phyloP scores from a whole-genome alignment of 1,140 invertebrate genomes.

The Rhizoglyphus robini region DNA sequence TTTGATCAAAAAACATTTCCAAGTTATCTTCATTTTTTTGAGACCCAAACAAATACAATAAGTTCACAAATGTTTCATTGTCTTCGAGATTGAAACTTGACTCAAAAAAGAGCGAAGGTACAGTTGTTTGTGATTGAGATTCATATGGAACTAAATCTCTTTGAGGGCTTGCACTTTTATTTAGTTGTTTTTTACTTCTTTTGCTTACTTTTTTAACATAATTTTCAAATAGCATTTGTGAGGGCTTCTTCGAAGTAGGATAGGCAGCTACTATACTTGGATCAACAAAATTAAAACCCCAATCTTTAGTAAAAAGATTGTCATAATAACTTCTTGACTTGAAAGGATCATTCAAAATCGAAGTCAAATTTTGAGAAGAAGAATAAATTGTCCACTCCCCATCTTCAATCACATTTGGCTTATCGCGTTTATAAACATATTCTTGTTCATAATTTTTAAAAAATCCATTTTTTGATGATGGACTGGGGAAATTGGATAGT shows the following conservation, averaged over 20 bases:
- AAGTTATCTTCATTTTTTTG: slow-evolving; percentile 24
- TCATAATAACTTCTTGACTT: slow-evolving; percentile 46
- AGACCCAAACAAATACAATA: neutral
- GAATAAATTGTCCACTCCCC: slow-evolving; percentile 40
- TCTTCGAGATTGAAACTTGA: neutral
- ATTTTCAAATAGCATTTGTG: slow-evolving; percentile 63
- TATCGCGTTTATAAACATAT: neutral
- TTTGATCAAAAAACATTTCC: slow-evolving; percentile 20
- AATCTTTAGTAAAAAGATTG: slow-evolving; percentile 92
- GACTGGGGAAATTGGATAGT: neutral
- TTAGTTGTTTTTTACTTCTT: slow-evolving; percentile 16
- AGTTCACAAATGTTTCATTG: slow-evolving; percentile 10
- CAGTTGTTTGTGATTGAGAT: slow-evolving; percentile 3
- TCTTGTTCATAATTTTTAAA: neutral
- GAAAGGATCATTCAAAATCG: slow-evolving; percentile 87
- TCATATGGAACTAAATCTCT: neutral
- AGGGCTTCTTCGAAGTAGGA: slow-evolving; percentile 54
- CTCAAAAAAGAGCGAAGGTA: neutral
- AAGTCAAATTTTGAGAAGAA: slow-evolving; percentile 80
- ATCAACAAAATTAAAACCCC: slow-evolving; percentile 89
- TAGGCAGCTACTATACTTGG: slow-evolving; percentile 56
- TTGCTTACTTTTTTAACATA: slow-evolving; percentile 50
- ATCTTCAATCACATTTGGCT: slow-evolving; percentile 16
- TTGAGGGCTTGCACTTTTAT: neutral
- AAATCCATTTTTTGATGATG: slow-evolving; percentile 6